These are phyloP conservation scores for Ariopsis seemanni DNA, from an alignment of 2,113 vertebrate genomes.

Conservation along the genomic window DNA sequence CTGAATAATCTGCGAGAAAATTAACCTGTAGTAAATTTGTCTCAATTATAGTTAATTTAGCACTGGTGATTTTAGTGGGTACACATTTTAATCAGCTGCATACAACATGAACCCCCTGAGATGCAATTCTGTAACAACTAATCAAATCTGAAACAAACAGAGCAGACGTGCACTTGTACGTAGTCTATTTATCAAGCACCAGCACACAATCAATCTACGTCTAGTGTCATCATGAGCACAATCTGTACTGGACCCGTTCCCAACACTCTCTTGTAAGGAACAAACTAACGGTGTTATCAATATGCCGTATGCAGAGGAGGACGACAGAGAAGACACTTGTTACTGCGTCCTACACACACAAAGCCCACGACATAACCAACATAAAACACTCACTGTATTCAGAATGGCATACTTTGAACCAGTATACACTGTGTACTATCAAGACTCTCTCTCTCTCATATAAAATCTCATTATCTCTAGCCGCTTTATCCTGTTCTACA, in stretches of 20 bases:
- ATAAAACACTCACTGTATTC: neutral
- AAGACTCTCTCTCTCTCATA: too few relatives aligned
- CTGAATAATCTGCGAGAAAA: slow-evolving; percentile 17
- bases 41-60: slow-evolving; percentile 41
- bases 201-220: slow-evolving; percentile 42
- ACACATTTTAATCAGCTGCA: slow-evolving; percentile 48
- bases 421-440: neutral
- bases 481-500: too few relatives aligned
- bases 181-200: slow-evolving; percentile 51
- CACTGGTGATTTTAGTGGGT: slow-evolving; percentile 39
- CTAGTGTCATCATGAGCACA: slow-evolving; percentile 49
- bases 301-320: neutral
- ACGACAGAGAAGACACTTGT: neutral
- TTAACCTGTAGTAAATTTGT: slow-evolving; percentile 39
- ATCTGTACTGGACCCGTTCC: slow-evolving; percentile 45
- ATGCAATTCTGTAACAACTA: slow-evolving; percentile 45
- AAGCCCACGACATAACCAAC: neutral
- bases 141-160: slow-evolving; percentile 49
- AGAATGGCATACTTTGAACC: neutral
- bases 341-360: neutral
- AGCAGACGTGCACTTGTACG: slow-evolving; percentile 49
- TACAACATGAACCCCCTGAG: slow-evolving; percentile 38
- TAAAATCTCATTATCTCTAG: too few relatives aligned
- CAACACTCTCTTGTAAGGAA: slow-evolving; percentile 34
- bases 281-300: slow-evolving; percentile 29